Evolutionary conservation across 1,140 invertebrate genomes (phyloP), one percentile per base, ranked within the genome.

Genomic region (Meloidogyne hapla): DNA sequence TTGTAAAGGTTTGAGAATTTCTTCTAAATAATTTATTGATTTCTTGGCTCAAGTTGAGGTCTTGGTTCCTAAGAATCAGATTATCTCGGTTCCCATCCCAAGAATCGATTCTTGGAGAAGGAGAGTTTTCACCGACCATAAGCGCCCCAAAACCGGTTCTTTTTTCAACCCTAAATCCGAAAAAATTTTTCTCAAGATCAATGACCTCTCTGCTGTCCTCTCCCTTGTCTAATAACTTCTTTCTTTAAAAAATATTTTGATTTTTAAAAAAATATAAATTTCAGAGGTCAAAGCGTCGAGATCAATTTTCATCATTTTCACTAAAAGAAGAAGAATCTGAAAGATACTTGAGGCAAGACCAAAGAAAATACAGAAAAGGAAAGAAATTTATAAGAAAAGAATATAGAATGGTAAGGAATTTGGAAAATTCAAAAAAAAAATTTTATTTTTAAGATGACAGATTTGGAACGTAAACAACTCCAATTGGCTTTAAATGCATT

Each of bases 401-500:
- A 21, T 38, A 75, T 45, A 62, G 25, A 76, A 72, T 63, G 9
- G 10, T 56, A n/a, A n/a, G n/a, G n/a, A n/a, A n/a, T n/a, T n/a
- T 40, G 42, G 26, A n/a, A 18, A 12, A 15, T 38, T 63, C 1
- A 33, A 23, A 15, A 28, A 23, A 1, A 28, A 26, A 65, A 23
- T 21, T 73, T 63, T 63, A 26, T 42, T n/a, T n/a, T n/a, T n/a
- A 56, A 56, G 48, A 67, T 86, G 74, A 82, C 69, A 15, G 80
- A 81, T 63, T 65, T 79, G 18, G 86, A 86, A 72, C 69, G 85
- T 48, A 63, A 42, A 45, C 56, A 80, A 33, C 42, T 87, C 12
- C 72, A 71, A 64, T 63, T 76, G 12, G 85, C 86, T 42, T 83
- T 86, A 86, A 87, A 87, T 66, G 68, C 63, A 26, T 42, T 87